A percentile compares a stretch with the other conserved stretches of the same genome.
These are phyloP conservation scores for Brachypodius melanocephalos DNA, from an alignment of 2,113 vertebrate species.

Conservation along the genomic window DNA sequence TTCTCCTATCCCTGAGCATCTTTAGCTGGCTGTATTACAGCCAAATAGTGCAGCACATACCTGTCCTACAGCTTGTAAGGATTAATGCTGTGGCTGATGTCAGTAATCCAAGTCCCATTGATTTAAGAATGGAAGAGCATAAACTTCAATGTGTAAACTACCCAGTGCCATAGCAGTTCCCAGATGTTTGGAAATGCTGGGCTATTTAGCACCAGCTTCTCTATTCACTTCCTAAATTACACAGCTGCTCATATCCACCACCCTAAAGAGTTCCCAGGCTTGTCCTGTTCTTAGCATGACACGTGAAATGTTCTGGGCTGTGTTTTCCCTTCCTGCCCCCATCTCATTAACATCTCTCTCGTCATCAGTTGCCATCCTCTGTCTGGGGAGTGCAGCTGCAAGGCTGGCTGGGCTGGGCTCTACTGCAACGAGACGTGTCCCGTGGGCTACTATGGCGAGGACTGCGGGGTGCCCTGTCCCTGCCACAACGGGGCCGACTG, in stretches of 20 bases:
- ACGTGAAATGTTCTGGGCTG: rapidly evolving
- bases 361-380: slow-evolving; percentile 89
- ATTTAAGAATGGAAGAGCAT: neutral
- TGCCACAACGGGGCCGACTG: slow-evolving; percentile 94
- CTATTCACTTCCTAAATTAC: neutral
- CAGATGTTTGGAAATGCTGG: neutral
- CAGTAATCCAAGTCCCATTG: neutral
- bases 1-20: neutral
- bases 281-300: neutral
- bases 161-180: neutral
- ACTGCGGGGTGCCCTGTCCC: slow-evolving; percentile 83
- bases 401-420: slow-evolving; percentile 89
- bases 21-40: neutral
- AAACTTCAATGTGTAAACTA: neutral
- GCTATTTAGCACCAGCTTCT: neutral
- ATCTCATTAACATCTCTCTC: neutral
- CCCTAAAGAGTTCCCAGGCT: neutral
- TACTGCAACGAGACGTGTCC: slow-evolving; percentile 96
- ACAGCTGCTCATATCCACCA: neutral
- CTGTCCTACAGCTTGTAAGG: neutral
- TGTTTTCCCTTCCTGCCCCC: neutral
- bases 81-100: neutral
- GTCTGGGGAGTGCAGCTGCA: slow-evolving; percentile 92
- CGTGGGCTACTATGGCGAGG: slow-evolving; percentile 83
- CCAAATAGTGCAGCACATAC: neutral